Conservation (phyloP, 1,140 invertebrate species). For the Xylocopa sonorina region DNA sequence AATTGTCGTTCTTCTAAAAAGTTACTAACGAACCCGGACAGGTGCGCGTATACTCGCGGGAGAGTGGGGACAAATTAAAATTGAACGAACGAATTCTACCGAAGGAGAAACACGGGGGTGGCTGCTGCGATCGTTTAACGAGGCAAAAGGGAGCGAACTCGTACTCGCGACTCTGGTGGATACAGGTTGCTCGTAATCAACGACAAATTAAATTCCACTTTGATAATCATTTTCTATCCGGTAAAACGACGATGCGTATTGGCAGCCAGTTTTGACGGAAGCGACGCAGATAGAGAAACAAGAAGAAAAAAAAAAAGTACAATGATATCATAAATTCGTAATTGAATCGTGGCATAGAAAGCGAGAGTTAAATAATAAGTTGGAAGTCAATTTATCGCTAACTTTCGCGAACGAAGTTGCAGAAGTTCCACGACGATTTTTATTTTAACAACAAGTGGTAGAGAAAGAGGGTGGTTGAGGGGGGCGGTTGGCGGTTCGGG, state of each 20-base stretch:
- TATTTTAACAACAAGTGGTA: not conserved
- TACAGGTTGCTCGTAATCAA: not conserved
- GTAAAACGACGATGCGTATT: too few relatives aligned
- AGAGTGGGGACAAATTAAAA: not conserved
- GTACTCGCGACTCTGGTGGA: not conserved
- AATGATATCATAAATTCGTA: not conserved
- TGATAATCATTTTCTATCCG: not conserved
- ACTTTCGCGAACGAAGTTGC: not conserved
- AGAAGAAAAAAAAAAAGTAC: too few relatives aligned
- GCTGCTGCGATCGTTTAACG: not conserved
- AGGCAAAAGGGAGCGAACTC: not conserved
- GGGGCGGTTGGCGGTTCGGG: too few relatives aligned
- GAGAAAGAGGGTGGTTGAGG: too few relatives aligned
- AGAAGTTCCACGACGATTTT: not conserved
- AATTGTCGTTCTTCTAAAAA: not conserved
- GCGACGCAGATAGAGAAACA: too few relatives aligned
- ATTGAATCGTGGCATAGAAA: not conserved
- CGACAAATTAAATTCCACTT: slow-evolving; percentile 11
- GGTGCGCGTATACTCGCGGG: not conserved
- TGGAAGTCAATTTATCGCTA: not conserved
- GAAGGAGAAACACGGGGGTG: not conserved
- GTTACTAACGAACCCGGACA: not conserved
- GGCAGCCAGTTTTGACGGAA: too few relatives aligned
- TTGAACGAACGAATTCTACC: not conserved
- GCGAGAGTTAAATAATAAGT: not conserved